Conservation (phyloP, 2,888 invertebrate species). For the Chrysopilus asiliformis region DNA sequence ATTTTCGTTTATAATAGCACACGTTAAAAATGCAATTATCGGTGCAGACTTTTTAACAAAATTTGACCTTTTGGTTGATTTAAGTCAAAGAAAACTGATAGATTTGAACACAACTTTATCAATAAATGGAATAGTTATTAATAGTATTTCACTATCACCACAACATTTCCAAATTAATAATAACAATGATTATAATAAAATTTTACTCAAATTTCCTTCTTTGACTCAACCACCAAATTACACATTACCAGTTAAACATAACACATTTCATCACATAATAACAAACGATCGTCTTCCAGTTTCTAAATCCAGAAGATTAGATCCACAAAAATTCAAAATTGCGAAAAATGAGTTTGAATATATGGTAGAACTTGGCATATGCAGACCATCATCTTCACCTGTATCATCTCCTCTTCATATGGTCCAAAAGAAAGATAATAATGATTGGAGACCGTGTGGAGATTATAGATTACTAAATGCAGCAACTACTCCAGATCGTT, state of each 20-base stretch:
- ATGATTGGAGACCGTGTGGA: slow-evolving; percentile 20
- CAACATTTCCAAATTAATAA: background rate
- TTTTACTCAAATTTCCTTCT: background rate
- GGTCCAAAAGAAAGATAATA: no score
- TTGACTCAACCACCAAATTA: background rate
- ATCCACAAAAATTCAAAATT: slow-evolving; percentile 12
- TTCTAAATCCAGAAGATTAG: slow-evolving; percentile 12
- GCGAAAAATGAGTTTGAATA: slow-evolving; percentile 11
- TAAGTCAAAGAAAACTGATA: background rate
- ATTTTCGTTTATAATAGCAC: background rate
- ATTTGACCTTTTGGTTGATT: background rate
- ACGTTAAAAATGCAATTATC: no score
- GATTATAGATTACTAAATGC: slow-evolving; percentile 10
- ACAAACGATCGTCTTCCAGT: no score
- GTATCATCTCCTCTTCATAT: slow-evolving; percentile 10
- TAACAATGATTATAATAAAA: background rate
- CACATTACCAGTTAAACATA: slow-evolving; percentile 1
- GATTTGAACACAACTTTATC: background rate
- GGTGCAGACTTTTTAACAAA: slow-evolving; percentile 1
- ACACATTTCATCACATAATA: slow-evolving; percentile 10
- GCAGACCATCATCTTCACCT: slow-evolving; percentile 7
- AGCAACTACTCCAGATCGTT: slow-evolving; percentile 1
- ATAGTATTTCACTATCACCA: background rate
- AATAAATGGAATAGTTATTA: no score
- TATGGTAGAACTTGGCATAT: slow-evolving; percentile 9